Percentiles rank a stretch among this genome's conserved stretches.
Conservation (phyloP, 2,888 invertebrate species). For the Drosophila falleni region DNA sequence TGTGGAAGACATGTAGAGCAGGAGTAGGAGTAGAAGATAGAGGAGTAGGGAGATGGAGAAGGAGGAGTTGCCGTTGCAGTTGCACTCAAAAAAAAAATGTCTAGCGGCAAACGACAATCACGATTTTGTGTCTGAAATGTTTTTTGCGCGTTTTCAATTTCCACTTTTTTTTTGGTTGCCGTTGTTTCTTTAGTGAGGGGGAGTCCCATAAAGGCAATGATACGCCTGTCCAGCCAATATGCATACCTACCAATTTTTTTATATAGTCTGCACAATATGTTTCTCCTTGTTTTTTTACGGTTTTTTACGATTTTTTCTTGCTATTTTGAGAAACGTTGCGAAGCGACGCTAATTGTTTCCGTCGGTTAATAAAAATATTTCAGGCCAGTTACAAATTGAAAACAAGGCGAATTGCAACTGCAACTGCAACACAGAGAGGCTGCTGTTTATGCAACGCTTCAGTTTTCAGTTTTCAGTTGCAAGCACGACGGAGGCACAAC, state of each 20-base stretch:
- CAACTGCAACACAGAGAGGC: slow-evolving; percentile 38
- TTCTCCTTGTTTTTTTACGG: slow-evolving; percentile 16
- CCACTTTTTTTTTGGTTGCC: slow-evolving; percentile 51
- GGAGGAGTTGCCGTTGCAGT: slow-evolving; percentile 5
- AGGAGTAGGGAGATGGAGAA: neutral
- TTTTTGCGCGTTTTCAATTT: slow-evolving; percentile 78
- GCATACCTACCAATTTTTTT: slow-evolving; percentile 50
- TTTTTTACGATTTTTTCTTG: slow-evolving; percentile 23
- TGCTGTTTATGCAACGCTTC: slow-evolving; percentile 79
- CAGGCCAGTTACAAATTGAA: slow-evolving; percentile 78
- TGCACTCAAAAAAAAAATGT: slow-evolving; percentile 51
- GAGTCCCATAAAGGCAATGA: slow-evolving; percentile 44
- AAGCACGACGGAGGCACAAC: slow-evolving; percentile 60
- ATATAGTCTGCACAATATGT: slow-evolving; percentile 31
- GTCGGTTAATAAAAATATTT: slow-evolving; percentile 83
- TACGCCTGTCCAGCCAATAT: slow-evolving; percentile 61
- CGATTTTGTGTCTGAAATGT: slow-evolving; percentile 76
- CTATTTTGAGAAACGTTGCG: slow-evolving; percentile 35
- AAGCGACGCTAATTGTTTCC: slow-evolving; percentile 83
- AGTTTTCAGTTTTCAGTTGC: slow-evolving; percentile 41
- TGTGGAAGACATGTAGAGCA: slow-evolving; percentile 60
- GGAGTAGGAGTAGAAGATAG: slow-evolving; percentile 1
- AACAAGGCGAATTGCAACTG: slow-evolving; percentile 61
- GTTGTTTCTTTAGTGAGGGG: slow-evolving; percentile 19
- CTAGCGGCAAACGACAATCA: slow-evolving; percentile 79